phyloP scores from a whole-genome alignment of 2,888 invertebrate genomes.

The Sipha maydis region DNA sequence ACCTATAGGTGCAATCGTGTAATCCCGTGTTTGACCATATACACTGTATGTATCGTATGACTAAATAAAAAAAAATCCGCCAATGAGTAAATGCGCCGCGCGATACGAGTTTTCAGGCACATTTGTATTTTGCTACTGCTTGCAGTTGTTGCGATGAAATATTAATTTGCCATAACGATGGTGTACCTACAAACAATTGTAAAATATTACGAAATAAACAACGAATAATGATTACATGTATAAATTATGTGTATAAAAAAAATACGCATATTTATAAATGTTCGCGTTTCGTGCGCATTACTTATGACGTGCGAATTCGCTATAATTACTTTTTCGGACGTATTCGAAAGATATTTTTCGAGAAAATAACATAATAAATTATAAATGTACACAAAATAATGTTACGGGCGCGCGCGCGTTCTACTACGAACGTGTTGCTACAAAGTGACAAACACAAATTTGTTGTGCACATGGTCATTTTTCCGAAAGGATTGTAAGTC shows the following conservation, averaged over 20 bases:
- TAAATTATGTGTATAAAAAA: background rate
- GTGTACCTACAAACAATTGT: no score
- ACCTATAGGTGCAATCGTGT: background rate
- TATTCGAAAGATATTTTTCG: background rate
- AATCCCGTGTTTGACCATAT: background rate
- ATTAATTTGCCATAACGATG: no score
- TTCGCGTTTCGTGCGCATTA: background rate
- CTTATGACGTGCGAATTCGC: background rate
- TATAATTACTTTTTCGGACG: background rate
- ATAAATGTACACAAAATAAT: slow-evolving; percentile 15
- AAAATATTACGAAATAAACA: no score
- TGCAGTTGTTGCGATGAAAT: no score
- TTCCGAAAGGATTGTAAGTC: background rate
- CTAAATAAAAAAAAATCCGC: background rate
- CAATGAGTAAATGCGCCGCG: no score
- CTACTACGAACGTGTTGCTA: background rate
- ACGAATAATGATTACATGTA: background rate
- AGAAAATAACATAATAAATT: background rate
- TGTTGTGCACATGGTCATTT: slow-evolving; percentile 35
- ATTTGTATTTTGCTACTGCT: no score
- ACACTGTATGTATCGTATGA: background rate
- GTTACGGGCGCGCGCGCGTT: background rate
- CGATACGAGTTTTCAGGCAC: no score
- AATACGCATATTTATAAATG: no score
- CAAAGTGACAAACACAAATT: slow-evolving; percentile 37